Base-by-base conservation (phyloP, 2,113 vertebrate species). In the Rhombomys opimus region DNA sequence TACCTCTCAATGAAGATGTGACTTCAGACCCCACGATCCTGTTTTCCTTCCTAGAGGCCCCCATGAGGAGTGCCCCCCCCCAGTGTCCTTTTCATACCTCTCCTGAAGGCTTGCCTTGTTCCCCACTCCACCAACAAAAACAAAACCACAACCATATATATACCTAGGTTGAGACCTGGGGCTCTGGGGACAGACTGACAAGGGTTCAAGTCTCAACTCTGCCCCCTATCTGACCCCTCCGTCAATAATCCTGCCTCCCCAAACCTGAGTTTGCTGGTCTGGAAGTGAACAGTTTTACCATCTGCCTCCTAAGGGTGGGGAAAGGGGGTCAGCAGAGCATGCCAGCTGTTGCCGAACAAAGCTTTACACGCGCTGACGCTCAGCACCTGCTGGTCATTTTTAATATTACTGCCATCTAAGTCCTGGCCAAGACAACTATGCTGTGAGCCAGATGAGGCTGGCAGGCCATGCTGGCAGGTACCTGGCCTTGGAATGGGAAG, bases 211-310 rank as follows among this genome's bases (percentile, higher is more conserved):
- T 25, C 46, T 85, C 57, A 86, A 0, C n/a, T 84, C 78, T n/a
- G 89, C 54, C 41, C 6, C 2, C 78, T 75, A 61, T n/a, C 54
- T 32, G 73, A 81, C 63, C 41, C 10, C 27, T 86, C 25, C 32
- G 89, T 22, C 68, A 65, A 14, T 5, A 50, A 41, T 2, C 38
- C 27, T 22, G 18, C 46, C 75, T 77, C 70, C 68, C 63, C 0
- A 13, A 70, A 77, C 89, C 94, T 4, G 7, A 70, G 25, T 72
- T 73, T 14, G 35, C 67, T 46, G 63, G 4, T 38, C 68, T 65
- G 1, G 32, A 70, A 75, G 68, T n/a, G 41, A 59, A n/a, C 5
- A 52, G 13, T 3, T 0, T 0, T 1, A 32, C 5, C 54, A 7
- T 30, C 67, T 84, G 25, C 89, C 75, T 61, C 38, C 30, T 5